A percentile compares a stretch with the other conserved stretches of the same genome.
phyloP scores from a whole-genome alignment of 2,113 vertebrate genomes.

The Mus spicilegus region DNA sequence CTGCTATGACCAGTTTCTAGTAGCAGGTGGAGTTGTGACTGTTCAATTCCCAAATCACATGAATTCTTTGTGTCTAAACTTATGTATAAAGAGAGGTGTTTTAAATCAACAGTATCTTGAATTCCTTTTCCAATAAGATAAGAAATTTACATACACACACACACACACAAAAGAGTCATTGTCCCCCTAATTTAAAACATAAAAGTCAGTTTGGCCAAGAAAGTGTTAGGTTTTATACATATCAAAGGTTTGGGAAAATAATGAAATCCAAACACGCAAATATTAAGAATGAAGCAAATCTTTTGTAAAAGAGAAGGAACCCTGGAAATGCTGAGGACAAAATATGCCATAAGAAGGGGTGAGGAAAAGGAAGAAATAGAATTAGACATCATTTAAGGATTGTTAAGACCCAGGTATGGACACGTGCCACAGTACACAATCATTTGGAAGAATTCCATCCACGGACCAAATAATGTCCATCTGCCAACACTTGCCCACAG shows the following conservation, averaged over 20 bases:
- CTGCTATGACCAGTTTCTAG: background rate
- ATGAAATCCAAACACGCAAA: conserved; percentile 1
- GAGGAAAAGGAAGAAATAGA: background rate
- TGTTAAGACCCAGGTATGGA: background rate
- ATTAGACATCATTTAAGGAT: background rate
- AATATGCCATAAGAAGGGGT: background rate
- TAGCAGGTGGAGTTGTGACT: background rate
- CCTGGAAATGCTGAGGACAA: background rate
- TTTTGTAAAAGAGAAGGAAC: background rate
- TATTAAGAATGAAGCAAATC: background rate
- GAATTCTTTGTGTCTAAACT: background rate
- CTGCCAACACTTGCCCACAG: background rate
- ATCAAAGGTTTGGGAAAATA: background rate
- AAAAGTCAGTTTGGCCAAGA: background rate
- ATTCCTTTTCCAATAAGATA: conserved; percentile 35
- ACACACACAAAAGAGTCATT: background rate
- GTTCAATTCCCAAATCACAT: background rate
- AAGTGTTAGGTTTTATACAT: background rate
- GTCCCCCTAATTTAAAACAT: background rate
- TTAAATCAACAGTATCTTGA: background rate
- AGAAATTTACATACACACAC: background rate
- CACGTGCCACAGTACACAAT: background rate
- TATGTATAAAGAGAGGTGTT: background rate
- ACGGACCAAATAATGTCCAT: background rate
- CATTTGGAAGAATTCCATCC: background rate